Conservation (phyloP, 2,888 invertebrate species). For the Acronicta aceris region DNA sequence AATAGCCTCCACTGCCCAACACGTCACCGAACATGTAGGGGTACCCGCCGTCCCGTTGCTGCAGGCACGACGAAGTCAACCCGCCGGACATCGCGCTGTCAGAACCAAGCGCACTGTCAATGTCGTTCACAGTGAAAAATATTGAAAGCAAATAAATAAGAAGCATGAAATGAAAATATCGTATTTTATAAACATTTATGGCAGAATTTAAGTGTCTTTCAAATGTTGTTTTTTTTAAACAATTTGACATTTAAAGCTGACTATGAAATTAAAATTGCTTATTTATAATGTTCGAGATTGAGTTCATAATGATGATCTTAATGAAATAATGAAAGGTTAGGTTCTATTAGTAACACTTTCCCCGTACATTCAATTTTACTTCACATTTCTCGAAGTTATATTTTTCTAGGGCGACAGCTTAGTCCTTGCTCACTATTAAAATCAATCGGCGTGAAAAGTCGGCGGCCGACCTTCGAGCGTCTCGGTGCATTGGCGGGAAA, state of each 20-base stretch:
- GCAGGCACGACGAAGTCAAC: conserved; percentile 94
- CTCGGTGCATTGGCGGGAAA: conserved; percentile 84
- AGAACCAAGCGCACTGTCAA: conserved; percentile 56
- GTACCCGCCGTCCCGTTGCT: conserved; percentile 94
- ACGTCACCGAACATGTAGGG: conserved; percentile 98
- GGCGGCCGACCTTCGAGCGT: conserved; percentile 77
- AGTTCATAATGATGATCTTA: too few relatives aligned
- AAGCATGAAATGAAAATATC: conserved; percentile 5
- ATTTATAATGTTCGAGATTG: too few relatives aligned
- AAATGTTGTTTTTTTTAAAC: too few relatives aligned
- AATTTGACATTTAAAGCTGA: too few relatives aligned
- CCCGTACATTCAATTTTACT: conserved; percentile 62
- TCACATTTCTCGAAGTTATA: conserved; percentile 81
- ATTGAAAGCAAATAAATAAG: conserved; percentile 29
- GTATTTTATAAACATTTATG: background rate
- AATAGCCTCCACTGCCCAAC: conserved; percentile 92
- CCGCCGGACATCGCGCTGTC: conserved; percentile 96
- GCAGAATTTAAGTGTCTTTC: too few relatives aligned
- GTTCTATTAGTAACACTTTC: conserved; percentile 1
- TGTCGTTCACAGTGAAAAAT: conserved; percentile 29
- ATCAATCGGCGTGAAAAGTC: conserved; percentile 85
- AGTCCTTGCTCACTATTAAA: conserved; percentile 85
- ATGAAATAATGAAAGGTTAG: too few relatives aligned
- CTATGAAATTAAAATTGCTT: too few relatives aligned
- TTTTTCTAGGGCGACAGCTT: conserved; percentile 80